A percentile compares a stretch with the other conserved stretches of the same genome.
phyloP scores from a whole-genome alignment of 2,888 invertebrate genomes.

The Autographa pulchrina region DNA sequence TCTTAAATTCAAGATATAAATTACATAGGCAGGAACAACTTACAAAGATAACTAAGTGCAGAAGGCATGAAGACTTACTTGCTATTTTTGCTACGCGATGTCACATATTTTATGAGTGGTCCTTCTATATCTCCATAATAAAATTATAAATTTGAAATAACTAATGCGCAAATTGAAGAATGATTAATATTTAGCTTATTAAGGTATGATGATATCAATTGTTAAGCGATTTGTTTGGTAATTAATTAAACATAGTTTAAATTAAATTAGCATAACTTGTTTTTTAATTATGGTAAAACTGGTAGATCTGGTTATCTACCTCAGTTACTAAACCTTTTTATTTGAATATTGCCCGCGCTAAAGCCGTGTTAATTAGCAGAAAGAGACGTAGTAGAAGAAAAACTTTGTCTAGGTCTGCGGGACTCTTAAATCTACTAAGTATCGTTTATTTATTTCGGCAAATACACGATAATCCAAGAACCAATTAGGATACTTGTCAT shows the following conservation, averaged over 20 bases:
- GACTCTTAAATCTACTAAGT: too few species aligned
- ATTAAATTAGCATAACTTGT: conserved; percentile 27
- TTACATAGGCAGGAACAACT: too few species aligned
- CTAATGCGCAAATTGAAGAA: conserved; percentile 1
- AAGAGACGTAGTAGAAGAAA: too few species aligned
- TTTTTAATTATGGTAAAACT: conserved; percentile 18
- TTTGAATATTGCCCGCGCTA: background rate
- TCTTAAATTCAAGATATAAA: too few species aligned
- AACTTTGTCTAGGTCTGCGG: too few species aligned
- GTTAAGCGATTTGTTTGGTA: conserved; percentile 20
- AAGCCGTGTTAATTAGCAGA: background rate
- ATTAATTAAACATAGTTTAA: conserved; percentile 33
- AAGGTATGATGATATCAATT: conserved; percentile 23
- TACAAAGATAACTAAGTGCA: too few species aligned
- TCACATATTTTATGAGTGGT: background rate
- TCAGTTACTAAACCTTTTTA: background rate
- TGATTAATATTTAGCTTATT: conserved; percentile 22
- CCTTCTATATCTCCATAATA: background rate
- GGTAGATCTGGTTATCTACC: background rate
- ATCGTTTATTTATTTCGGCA: too few species aligned
- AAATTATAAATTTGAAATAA: conserved; percentile 10
- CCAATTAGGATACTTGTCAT: background rate
- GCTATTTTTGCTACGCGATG: too few species aligned
- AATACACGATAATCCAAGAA: too few species aligned
- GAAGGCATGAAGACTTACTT: too few species aligned